A percentile compares a stretch with the other conserved stretches of the same genome.
phyloP scores from a whole-genome alignment of 2,797 vertebrate genomes.

The Tapera naevia region DNA sequence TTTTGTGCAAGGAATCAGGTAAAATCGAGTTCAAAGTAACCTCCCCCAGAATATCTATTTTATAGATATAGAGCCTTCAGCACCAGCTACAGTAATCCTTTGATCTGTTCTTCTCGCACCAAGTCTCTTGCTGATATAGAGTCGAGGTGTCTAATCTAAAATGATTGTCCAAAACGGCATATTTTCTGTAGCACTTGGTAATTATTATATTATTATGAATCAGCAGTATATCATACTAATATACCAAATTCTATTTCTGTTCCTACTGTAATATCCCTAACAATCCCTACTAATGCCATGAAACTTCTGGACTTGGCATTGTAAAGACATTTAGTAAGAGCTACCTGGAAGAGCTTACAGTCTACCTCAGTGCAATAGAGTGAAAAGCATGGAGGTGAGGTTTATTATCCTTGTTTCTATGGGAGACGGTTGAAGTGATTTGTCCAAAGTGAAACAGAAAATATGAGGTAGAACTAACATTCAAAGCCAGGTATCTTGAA shows the following conservation, averaged over 20 bases:
- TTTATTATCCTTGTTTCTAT: background rate
- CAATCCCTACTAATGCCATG: background rate
- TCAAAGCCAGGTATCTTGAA: background rate
- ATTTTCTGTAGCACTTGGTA: background rate
- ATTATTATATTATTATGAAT: background rate
- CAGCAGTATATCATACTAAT: background rate
- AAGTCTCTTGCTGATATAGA: background rate
- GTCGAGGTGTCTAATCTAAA: background rate
- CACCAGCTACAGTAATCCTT: background rate
- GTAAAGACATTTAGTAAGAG: background rate
- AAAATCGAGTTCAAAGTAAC: background rate
- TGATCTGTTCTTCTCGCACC: background rate
- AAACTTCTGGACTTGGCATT: background rate
- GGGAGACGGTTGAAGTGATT: background rate
- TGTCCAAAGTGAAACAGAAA: background rate
- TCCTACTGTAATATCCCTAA: background rate
- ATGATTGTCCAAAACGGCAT: background rate
- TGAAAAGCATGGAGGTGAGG: background rate
- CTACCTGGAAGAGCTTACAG: background rate
- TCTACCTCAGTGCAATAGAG: background rate
- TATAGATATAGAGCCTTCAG: background rate
- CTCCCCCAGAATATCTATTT: background rate
- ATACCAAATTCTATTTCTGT: background rate
- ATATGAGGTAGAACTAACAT: background rate
- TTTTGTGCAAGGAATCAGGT: background rate